Base-by-base conservation (phyloP, 2,797 vertebrate species). In the Aselliscus stoliczkanus region DNA sequence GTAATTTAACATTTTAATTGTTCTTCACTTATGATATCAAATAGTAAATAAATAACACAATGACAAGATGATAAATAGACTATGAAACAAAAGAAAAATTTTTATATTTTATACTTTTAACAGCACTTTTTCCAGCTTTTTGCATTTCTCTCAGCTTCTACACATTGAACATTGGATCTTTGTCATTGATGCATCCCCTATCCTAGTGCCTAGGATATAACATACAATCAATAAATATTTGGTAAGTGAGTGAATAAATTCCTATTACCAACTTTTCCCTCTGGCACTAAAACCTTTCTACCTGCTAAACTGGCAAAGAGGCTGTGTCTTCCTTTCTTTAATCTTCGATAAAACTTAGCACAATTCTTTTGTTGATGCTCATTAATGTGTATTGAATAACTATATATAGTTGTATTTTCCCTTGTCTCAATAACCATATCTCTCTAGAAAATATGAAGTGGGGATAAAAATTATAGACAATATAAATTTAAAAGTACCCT, bases 11-110 rank as follows among this genome's bases (percentile, higher is more conserved):
- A 88, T 73, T 95, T 90, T 88, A 64, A 69, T 62, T 47, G 67
- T 73, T 80, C 39, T 84, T 93, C 79, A 69, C 54, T 92, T 92
- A 47, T 65, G 82, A n/a, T 21, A 60, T 93, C 56, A 90, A 90
- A 54, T 44, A 93, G 17, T 10, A 80, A 89, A 90, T 31, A 44
- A 67, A 93, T 82, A 88, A 3, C 3, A 67, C 15, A 56, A 52
- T 84, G 29, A 92, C 31, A 77, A 70, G 7, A 50, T 13, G 9
- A 72, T 18, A 84, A n/a, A 37, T 1, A 90, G 5, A 62, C 37
- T 25, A 90, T 34, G 52, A 69, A 73, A 72, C n/a, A 5, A 69
- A 85, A 95, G 31, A 29, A 75, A 90, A 47, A 75, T 7, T 14
- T 80, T 79, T 81, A 7, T 65, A 75, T 76, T 91, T 75, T 62